Conservation (phyloP, 2,888 invertebrate genomes). For the Orthosia cruda region DNA sequence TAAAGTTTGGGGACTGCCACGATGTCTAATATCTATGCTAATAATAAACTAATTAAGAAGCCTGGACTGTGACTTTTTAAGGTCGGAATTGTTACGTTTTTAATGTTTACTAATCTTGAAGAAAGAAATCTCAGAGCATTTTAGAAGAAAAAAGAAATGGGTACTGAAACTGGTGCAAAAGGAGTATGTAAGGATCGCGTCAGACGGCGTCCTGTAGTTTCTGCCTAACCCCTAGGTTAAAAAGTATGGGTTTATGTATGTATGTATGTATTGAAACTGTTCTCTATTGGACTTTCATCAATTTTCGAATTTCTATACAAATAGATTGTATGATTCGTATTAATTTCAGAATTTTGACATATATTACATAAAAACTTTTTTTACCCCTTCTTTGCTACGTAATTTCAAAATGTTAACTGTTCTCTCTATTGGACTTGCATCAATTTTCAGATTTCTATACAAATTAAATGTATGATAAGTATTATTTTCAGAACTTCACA, state of each 20-base stretch:
- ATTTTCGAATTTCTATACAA: background rate
- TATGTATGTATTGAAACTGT: no score
- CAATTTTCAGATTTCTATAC: background rate
- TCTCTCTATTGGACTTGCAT: background rate
- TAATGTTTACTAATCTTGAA: background rate
- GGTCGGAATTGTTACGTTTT: conserved; percentile 37
- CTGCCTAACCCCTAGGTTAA: no score
- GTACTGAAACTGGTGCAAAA: no score
- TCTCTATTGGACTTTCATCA: background rate
- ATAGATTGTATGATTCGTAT: background rate
- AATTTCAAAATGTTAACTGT: background rate
- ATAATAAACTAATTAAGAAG: conserved; percentile 73
- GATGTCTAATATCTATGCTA: conserved; percentile 74
- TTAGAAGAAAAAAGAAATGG: background rate
- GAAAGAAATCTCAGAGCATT: background rate
- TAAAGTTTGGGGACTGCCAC: conserved; percentile 54
- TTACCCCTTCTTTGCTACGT: background rate
- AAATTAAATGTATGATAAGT: background rate
- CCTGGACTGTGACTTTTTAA: conserved; percentile 54
- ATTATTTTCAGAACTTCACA: background rate
- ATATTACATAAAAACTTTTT: background rate
- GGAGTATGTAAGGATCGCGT: no score
- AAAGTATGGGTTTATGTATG: no score
- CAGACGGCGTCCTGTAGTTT: no score
- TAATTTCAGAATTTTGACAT: background rate